Evolutionary conservation across 1,140 invertebrate genomes (phyloP), one percentile per base, ranked within the genome.

Genomic region (Araneus ventricosus): DNA sequence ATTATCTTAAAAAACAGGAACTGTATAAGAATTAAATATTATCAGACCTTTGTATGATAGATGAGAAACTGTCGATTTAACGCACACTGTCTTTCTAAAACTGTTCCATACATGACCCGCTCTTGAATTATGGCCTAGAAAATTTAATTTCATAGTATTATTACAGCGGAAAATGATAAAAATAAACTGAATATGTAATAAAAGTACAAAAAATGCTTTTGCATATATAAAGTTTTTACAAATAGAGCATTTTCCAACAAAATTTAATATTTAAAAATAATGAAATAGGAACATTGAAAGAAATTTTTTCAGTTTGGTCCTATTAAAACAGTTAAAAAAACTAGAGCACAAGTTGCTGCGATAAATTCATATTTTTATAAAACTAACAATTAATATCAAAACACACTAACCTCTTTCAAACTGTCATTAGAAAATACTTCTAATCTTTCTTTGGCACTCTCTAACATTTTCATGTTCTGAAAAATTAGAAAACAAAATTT

Each of bases 351-450:
- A n/a, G n/a, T n/a, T n/a, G n/a, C n/a, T n/a, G n/a, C n/a, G n/a
- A n/a, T n/a, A n/a, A n/a, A n/a, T n/a, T n/a, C n/a, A n/a, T n/a
- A n/a, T n/a, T n/a, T n/a, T n/a, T n/a, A n/a, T n/a, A n/a, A n/a
- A n/a, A n/a, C n/a, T n/a, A n/a, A n/a, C n/a, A n/a, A n/a, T n/a
- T n/a, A n/a, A n/a, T n/a, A 84, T n/a, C 10, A 80, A 89, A 70
- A 84, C 20, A 27, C 14, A 88, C 84, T 88, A 61, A 93, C 92
- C 86, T 93, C 92, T 89, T 93, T 93, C 27, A 93, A 41, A 70
- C 92, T 93, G 17, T 93, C 92, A 93, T 93, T 89, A 34, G 86
- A 93, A 37, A 93, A 93, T 22, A 88, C 92, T 89, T 93, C 86
- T 41, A 93, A 59, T 89, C 92, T 88, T 63, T 88, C 87, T 89